A percentile compares a stretch with the other conserved stretches of the same genome.
phyloP scores from a whole-genome alignment of 2,113 vertebrate species.

The Halichoeres trimaculatus region DNA sequence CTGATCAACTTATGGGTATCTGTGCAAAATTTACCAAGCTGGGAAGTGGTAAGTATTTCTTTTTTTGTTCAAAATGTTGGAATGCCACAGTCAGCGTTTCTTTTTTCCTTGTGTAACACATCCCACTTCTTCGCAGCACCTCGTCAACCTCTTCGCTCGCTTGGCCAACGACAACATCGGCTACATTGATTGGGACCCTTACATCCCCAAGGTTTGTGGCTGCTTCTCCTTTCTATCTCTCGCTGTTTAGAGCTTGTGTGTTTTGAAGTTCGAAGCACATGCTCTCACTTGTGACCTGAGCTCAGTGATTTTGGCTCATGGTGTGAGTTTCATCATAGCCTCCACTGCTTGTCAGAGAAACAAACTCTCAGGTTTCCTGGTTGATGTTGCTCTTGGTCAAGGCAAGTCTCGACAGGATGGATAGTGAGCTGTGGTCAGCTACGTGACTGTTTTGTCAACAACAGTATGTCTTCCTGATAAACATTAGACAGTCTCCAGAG shows the following conservation, averaged over 20 bases:
- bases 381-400: constrained; percentile 37
- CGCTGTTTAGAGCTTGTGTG: constrained; percentile 18
- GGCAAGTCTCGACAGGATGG: neutral
- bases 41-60: constrained; percentile 94
- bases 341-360: constrained; percentile 41
- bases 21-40: constrained; percentile 97
- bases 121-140: constrained; percentile 83
- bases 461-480: constrained; percentile 4
- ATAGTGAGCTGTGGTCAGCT: constrained; percentile 32
- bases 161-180: constrained; percentile 97
- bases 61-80: neutral
- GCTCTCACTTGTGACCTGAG: constrained; percentile 8
- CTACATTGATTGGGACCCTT: constrained; percentile 97
- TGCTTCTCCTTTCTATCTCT: neutral
- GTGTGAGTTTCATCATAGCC: constrained; percentile 44
- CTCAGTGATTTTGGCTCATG: constrained; percentile 7
- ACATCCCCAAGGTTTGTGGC: constrained; percentile 93
- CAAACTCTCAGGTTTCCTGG: constrained; percentile 68
- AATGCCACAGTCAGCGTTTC: neutral
- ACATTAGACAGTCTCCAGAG: neutral
- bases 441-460: constrained; percentile 24
- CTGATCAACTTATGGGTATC: constrained; percentile 94
- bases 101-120: constrained; percentile 29
- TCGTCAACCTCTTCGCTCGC: constrained; percentile 97
- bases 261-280: constrained; percentile 35